Base-by-base conservation (phyloP, 1,140 invertebrate species). In the Drosophila insularis region DNA sequence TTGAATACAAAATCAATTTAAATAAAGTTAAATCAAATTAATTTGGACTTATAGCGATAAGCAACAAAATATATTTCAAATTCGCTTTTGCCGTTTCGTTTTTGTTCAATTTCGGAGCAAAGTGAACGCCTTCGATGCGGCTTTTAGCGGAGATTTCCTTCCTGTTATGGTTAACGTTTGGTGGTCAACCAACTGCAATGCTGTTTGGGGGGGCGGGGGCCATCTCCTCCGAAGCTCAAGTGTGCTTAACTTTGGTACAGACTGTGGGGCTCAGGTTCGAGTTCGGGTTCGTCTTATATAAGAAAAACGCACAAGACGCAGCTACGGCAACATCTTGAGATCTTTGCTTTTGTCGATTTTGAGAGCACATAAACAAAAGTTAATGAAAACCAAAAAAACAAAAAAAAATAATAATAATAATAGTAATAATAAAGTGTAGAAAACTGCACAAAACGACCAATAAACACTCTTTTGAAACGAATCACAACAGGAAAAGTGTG, bases 61-160 rank as follows among this genome's bases (percentile, higher is more conserved):
- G 37, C 35, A 21, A 35, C 46, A 53, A 31, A 35, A 35, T 37
- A 35, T 58, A 37, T 35, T 58, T 35, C 55, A 37, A 32, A 58
- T 58, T 58, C 11, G n/a, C 31, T 35, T 58, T 58, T 58, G 55
- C n/a, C n/a, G 23, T 56, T 32, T 56, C 10, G 14, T 58, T 58
- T 35, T 50, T 60, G 10, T 59, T 53, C 4, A 50, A 19, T 50
- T 46, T 46, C 14, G 17, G n/a, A 23, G 8, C 50, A 61, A 58
- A 68, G 61, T 68, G 56, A 73, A 68, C 46, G 63, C 65, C 60
- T 50, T 35, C 40, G 31, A 62, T 37, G 61, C 43, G 43, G 17
- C 17, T 50, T 19, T 32, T 53, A 32, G 23, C 62, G 32, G 17
- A 32, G 8, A 65, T 39, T 72, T 65, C 50, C 76, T 68, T 79